Conservation (phyloP, 2,797 vertebrate genomes). For the Danio aesculapii region DNA sequence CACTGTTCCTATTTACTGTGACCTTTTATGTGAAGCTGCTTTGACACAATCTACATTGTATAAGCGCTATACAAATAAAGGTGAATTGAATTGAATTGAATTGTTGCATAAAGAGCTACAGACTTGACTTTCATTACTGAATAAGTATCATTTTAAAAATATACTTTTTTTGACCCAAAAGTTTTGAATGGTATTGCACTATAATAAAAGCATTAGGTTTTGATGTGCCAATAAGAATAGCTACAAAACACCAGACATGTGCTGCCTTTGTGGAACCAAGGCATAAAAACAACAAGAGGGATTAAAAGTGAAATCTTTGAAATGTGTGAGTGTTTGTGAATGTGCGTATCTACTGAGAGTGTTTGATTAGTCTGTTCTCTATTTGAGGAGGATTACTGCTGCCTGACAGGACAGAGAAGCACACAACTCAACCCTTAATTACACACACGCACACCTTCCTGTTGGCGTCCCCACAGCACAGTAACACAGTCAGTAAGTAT, state of each 20-base stretch:
- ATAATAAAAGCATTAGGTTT: neutral
- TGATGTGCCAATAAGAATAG: too few species aligned
- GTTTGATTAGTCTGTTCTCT: constrained; percentile 58
- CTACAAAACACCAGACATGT: neutral
- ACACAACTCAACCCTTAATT: constrained; percentile 52
- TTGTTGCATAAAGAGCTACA: too few species aligned
- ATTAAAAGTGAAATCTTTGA: constrained; percentile 50
- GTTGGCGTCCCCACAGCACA: constrained; percentile 1
- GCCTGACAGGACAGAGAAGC: constrained; percentile 57
- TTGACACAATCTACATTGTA: too few species aligned
- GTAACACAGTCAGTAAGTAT: neutral
- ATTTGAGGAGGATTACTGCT: constrained; percentile 60
- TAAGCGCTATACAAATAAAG: too few species aligned
- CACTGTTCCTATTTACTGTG: too few species aligned
- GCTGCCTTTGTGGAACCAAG: constrained; percentile 15
- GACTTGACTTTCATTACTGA: too few species aligned
- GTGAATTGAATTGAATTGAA: too few species aligned
- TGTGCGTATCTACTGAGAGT: constrained; percentile 40
- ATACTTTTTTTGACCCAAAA: too few species aligned
- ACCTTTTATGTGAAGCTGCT: too few species aligned
- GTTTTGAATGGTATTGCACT: neutral
- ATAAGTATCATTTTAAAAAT: too few species aligned
- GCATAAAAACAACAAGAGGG: constrained; percentile 28
- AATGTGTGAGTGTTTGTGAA: constrained; percentile 39
- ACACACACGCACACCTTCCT: constrained; percentile 10